phyloP scores from a whole-genome alignment of 2,797 vertebrate species.

The Phylloscopus collybita region DNA sequence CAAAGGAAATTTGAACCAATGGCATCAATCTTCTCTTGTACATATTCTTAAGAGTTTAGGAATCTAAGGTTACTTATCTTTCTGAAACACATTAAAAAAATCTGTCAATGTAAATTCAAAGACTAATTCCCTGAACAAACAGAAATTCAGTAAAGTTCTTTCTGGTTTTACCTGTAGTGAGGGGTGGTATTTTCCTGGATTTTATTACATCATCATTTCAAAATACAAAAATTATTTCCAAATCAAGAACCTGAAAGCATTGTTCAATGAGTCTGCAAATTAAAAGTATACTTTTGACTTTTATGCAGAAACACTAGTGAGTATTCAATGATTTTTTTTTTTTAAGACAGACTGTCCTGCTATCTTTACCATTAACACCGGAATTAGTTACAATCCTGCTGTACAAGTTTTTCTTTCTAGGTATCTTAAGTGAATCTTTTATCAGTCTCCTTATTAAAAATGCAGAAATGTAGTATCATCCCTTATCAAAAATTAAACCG shows the following conservation, averaged over 20 bases:
- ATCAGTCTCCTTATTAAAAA: slow-evolving; percentile 30
- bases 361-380: neutral
- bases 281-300: neutral
- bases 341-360: neutral
- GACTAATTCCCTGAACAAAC: neutral
- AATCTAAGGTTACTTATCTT: neutral
- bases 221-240: neutral
- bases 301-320: neutral
- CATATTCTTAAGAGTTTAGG: neutral
- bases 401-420: slow-evolving; percentile 9
- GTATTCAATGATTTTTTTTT: neutral
- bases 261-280: neutral
- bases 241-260: neutral
- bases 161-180: neutral
- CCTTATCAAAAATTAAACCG: slow-evolving; percentile 52
- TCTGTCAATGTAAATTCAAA: neutral
- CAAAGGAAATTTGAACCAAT: neutral
- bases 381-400: neutral
- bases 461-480: slow-evolving; percentile 21
- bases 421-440: neutral
- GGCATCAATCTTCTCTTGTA: neutral
- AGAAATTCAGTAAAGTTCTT: neutral
- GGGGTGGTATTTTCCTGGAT: neutral
- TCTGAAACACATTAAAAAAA: neutral
- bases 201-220: neutral